These are phyloP conservation scores for Eupithecia centaureata DNA, from an alignment of 2,888 invertebrate species.

Conservation along the genomic window DNA sequence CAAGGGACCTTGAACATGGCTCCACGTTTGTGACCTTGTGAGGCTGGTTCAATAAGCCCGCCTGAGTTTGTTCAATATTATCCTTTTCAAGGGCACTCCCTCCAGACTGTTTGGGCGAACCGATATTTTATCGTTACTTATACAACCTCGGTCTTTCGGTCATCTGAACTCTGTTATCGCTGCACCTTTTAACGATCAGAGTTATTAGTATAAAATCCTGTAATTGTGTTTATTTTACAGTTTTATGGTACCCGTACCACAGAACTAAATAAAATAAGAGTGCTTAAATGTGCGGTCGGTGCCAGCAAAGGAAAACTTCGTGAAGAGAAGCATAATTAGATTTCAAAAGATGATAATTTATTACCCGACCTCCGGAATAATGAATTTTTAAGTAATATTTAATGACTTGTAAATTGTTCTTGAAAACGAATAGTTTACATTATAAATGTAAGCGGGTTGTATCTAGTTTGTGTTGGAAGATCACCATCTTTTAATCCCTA, in stretches of 20 bases:
- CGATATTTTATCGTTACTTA: slow-evolving; percentile 38
- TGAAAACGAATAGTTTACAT: not conserved
- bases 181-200: slow-evolving; percentile 46
- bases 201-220: slow-evolving; percentile 41
- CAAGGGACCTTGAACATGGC: slow-evolving; percentile 30
- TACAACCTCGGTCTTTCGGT: slow-evolving; percentile 14
- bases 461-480: too few relatives aligned
- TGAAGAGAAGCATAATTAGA: slow-evolving; percentile 14
- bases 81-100: slow-evolving; percentile 68
- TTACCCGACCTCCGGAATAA: slow-evolving; percentile 9
- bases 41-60: slow-evolving; percentile 66
- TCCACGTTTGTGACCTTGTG: slow-evolving; percentile 58
- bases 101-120: slow-evolving; percentile 50
- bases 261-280: not conserved
- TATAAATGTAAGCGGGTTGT: too few relatives aligned
- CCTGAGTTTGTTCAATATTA: slow-evolving; percentile 58
- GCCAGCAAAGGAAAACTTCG: slow-evolving; percentile 1
- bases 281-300: not conserved
- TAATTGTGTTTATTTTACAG: slow-evolving; percentile 43
- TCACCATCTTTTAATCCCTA: too few relatives aligned
- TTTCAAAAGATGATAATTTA: slow-evolving; percentile 24
- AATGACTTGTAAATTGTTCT: slow-evolving; percentile 5
- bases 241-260: not conserved
- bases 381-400: slow-evolving; percentile 26
- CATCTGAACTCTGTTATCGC: slow-evolving; percentile 45